These are phyloP conservation scores for Hemithea aestivaria DNA, from an alignment of 2,888 invertebrate species.

Conservation along the genomic window DNA sequence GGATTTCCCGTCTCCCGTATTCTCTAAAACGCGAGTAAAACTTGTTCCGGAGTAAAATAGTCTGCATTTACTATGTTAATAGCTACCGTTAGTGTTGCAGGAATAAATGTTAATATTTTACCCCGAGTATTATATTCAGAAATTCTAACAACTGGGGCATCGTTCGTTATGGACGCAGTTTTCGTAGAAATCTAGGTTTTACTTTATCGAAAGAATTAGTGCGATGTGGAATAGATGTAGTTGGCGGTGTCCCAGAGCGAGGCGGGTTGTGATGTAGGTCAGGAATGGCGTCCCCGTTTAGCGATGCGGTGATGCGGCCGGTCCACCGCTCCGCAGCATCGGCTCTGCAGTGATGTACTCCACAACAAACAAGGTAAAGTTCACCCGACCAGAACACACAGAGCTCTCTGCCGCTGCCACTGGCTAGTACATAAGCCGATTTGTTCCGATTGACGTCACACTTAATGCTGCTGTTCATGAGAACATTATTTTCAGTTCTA, in stretches of 20 bases:
- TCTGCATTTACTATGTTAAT: constrained; percentile 18
- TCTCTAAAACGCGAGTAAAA: constrained; percentile 5
- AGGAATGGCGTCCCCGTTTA: constrained; percentile 59
- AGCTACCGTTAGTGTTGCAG: constrained; percentile 13
- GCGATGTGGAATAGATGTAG: constrained; percentile 36
- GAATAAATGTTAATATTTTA: constrained; percentile 11
- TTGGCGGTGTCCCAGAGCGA: constrained; percentile 63
- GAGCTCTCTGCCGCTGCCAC: constrained; percentile 24
- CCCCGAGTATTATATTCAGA: constrained; percentile 14
- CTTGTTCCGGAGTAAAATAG: constrained; percentile 12
- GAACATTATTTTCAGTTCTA: constrained; percentile 5
- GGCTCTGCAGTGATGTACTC: constrained; percentile 11
- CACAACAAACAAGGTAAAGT: constrained; percentile 28
- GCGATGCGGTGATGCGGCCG: constrained; percentile 37
- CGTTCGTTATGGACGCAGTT: constrained; percentile 10
- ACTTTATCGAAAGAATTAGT: constrained; percentile 29
- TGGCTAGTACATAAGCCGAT: constrained; percentile 39
- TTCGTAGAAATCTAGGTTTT: constrained; percentile 26
- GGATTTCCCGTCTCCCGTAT: constrained; percentile 3
- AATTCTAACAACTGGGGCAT: constrained; percentile 17
- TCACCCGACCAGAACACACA: constrained; percentile 36
- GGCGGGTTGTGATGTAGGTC: constrained; percentile 65
- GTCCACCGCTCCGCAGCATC: constrained; percentile 8
- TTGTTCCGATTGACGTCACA: constrained; percentile 42
- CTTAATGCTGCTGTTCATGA: constrained; percentile 7